Base-by-base conservation (phyloP, 2,888 invertebrate species). In the Athrips mouffetella region DNA sequence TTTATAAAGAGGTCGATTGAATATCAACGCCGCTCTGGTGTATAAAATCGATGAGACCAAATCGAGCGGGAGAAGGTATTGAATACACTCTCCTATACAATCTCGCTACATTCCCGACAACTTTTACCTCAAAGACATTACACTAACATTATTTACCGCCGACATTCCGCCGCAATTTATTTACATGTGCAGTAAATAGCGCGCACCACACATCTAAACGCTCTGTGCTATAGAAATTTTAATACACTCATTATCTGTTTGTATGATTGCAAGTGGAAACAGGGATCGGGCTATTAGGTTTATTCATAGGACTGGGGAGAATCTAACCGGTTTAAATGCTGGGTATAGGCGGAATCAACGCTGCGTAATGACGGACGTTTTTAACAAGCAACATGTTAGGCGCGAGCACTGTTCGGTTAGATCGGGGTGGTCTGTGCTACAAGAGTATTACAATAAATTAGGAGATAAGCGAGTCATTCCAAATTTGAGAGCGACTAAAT, bases 251-350 rank as follows among this genome's bases (percentile, higher is more conserved):
- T 62, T 59, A 57, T 55, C 52, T 53, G 57, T 53, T 58, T 56
- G 62, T 62, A 59, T 63, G 66, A 65, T 66, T 62, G 68, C 70
- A 68, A 73, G 69, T 70, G 66, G 71, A 68, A 73, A 72, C 62
- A 65, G 65, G 62, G 67, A 67, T 67, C 59, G 61, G 61, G 69
- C 65, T 68, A 71, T 45, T 45, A 45, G 45, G 45, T 27, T 33
- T 64, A 59, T 71, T 70, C 67, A 70, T 62, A 45, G 69, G 70
- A 66, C 69, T 65, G 70, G 66, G 70, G 64, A 55, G 61, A 55
- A 62, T 54, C 51, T 58, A 70, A 80, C 80, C 80, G 80, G 80
- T 82, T 79, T 66, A 67, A 67, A 75, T 71, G 69, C 72, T 74
- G 65, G 73, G 69, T 65, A 67, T 66, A 70, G 55, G 58, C 55